Conservation (phyloP, 2,888 invertebrate species). For the Eupithecia insigniata region DNA sequence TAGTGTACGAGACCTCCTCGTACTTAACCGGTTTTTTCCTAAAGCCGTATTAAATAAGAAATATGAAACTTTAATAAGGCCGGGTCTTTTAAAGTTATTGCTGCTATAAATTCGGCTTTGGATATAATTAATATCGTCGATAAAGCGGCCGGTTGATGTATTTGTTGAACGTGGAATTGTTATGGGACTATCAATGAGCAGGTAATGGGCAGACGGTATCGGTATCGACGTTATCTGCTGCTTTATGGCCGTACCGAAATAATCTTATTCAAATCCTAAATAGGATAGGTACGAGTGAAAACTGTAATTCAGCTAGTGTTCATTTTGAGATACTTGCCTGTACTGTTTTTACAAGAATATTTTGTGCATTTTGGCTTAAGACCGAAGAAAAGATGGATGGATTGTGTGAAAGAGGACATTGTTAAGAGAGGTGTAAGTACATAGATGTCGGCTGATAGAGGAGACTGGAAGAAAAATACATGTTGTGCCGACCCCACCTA, state of each 20-base stretch:
- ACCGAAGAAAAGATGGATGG: no score
- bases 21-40: constrained; percentile 15
- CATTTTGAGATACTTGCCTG: no score
- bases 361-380: no score
- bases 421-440: no score
- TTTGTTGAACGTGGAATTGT: constrained; percentile 53
- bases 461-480: no score
- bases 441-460: no score
- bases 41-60: constrained; percentile 49
- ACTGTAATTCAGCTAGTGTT: neutral
- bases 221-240: constrained; percentile 38
- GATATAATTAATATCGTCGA: constrained; percentile 62
- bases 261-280: constrained; percentile 17
- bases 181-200: constrained; percentile 41
- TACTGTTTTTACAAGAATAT: no score
- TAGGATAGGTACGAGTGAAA: neutral
- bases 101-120: constrained; percentile 66
- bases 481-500: no score
- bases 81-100: constrained; percentile 66
- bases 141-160: constrained; percentile 61
- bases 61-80: constrained; percentile 68
- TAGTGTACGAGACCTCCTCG: neutral
- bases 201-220: constrained; percentile 41
- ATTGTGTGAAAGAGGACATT: no score
- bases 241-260: constrained; percentile 39